These are phyloP conservation scores for Heliconius ethilla DNA, from an alignment of 2,888 invertebrate genomes.

Conservation along the genomic window DNA sequence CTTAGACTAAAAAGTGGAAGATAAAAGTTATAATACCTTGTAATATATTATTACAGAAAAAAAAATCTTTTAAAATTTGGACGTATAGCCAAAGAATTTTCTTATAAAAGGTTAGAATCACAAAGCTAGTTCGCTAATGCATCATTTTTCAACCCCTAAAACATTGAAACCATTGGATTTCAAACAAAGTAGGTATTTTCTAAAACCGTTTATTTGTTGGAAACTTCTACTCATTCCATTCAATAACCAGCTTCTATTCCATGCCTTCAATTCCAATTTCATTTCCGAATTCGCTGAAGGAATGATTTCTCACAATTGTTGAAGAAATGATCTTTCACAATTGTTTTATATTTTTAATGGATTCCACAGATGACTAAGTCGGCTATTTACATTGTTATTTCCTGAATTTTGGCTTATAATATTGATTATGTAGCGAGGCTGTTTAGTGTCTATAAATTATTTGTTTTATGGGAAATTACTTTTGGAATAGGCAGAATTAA, in stretches of 20 bases:
- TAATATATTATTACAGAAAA: too few species aligned
- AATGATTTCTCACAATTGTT: constrained; percentile 38
- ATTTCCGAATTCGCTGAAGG: constrained; percentile 41
- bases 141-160: constrained; percentile 6
- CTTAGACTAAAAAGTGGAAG: too few species aligned
- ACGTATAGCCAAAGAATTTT: background rate
- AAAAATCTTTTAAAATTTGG: too few species aligned
- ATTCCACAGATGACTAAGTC: constrained; percentile 22
- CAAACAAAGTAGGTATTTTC: constrained; percentile 41
- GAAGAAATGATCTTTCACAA: constrained; percentile 34
- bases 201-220: constrained; percentile 47
- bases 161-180: constrained; percentile 47
- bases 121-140: constrained; percentile 1
- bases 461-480: background rate
- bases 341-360: constrained; percentile 42
- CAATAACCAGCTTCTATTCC: constrained; percentile 46
- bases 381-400: constrained; percentile 17
- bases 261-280: constrained; percentile 41
- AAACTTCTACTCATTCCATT: constrained; percentile 46
- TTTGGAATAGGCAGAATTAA: background rate
- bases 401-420: background rate
- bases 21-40: too few species aligned
- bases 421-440: background rate
- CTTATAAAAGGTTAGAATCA: background rate
- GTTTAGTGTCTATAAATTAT: background rate